Evolutionary conservation across 2,113 vertebrate species (phyloP).

Genomic region (Ophiodon elongatus): DNA sequence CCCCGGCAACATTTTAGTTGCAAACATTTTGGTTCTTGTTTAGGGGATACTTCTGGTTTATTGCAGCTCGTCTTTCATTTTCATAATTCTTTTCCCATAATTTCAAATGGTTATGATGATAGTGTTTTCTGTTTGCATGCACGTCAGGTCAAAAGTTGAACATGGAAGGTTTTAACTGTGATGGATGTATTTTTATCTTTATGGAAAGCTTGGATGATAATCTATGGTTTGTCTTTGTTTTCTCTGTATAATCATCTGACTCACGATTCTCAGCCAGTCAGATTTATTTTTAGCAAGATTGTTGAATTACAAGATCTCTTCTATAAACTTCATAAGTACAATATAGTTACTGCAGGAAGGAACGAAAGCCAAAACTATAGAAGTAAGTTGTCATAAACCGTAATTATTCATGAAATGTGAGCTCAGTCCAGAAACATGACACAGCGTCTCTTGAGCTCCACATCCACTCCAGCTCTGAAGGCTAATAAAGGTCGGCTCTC

Average conservation of each 20-base stretch:
- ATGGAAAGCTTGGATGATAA: neutral
- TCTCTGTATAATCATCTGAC: neutral
- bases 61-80: neutral
- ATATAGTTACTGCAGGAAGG: neutral
- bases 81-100: neutral
- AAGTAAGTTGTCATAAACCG: too few species aligned
- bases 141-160: neutral
- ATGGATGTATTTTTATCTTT: neutral
- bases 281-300: too few species aligned
- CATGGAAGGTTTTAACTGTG: neutral
- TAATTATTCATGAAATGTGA: neutral
- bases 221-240: neutral
- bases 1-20: neutral
- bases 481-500: constrained; percentile 51
- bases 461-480: constrained; percentile 25
- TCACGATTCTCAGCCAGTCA: neutral
- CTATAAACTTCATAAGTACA: neutral
- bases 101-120: neutral
- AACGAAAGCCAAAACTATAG: too few species aligned
- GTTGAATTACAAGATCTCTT: neutral
- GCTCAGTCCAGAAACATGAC: neutral
- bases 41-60: neutral
- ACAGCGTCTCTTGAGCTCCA: constrained; percentile 22
- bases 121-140: neutral
- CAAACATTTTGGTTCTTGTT: constrained; percentile 5